phyloP scores from a whole-genome alignment of 2,797 vertebrate species.

The Scleropages formosus region DNA sequence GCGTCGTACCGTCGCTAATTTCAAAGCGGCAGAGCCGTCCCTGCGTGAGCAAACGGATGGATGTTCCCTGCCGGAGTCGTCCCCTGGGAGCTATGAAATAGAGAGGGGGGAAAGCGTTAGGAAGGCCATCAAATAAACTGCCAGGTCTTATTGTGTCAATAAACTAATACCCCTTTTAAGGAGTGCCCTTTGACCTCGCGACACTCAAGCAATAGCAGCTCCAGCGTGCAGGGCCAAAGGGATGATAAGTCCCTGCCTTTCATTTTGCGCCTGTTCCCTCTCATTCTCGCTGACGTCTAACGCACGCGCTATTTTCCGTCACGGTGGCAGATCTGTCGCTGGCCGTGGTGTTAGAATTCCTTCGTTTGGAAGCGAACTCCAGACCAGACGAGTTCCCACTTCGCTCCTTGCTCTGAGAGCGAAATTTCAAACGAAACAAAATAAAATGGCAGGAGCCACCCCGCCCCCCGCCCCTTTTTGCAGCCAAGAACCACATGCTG shows the following conservation, averaged over 20 bases:
- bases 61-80: constrained; percentile 51
- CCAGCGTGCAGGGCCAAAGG: constrained; percentile 52
- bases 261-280: neutral
- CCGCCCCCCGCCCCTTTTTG: neutral
- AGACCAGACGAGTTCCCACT: neutral
- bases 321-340: constrained; percentile 52
- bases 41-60: constrained; percentile 54
- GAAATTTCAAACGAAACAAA: neutral
- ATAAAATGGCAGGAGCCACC: neutral
- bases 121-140: constrained; percentile 76
- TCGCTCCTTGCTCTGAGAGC: neutral
- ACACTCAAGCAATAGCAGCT: constrained; percentile 54
- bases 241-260: constrained; percentile 52
- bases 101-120: constrained; percentile 63
- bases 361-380: neutral
- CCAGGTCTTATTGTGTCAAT: constrained; percentile 78
- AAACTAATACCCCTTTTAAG: constrained; percentile 74
- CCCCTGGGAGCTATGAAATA: constrained; percentile 61
- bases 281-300: constrained; percentile 18
- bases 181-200: constrained; percentile 70
- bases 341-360: neutral
- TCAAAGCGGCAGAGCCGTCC: constrained; percentile 49
- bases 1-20: constrained; percentile 69
- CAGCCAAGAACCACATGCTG: constrained; percentile 14
- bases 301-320: constrained; percentile 28